Percentiles rank a stretch among this genome's conserved stretches.
Conservation (phyloP, 2,888 invertebrate genomes). For the Drosophila ezoana region DNA sequence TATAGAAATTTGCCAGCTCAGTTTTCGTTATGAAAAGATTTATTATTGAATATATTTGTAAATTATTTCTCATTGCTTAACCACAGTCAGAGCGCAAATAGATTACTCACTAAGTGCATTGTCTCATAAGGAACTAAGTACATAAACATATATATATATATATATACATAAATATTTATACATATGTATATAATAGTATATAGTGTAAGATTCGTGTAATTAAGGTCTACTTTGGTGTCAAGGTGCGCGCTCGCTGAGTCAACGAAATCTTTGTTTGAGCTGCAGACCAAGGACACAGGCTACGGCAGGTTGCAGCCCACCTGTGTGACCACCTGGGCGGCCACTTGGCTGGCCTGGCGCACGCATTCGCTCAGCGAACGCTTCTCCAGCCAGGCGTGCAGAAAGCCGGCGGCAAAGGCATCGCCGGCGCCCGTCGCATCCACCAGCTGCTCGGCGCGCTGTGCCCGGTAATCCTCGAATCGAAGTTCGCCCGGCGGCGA, state of each 20-base stretch:
- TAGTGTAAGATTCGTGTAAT: constrained; percentile 16
- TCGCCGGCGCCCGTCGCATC: constrained; percentile 88
- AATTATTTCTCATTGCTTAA: constrained; percentile 14
- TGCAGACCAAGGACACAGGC: constrained; percentile 7
- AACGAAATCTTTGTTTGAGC: constrained; percentile 14
- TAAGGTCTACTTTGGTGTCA: constrained; percentile 40
- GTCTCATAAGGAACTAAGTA: constrained; percentile 34
- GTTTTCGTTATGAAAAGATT: neutral
- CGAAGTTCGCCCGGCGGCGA: constrained; percentile 50
- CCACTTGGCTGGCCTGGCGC: constrained; percentile 84
- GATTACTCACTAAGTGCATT: constrained; percentile 37
- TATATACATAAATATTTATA: neutral
- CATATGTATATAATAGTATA: constrained; percentile 4
- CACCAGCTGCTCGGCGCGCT: constrained; percentile 84
- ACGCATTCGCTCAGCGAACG: constrained; percentile 84
- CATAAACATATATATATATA: constrained; percentile 2
- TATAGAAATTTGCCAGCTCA: neutral
- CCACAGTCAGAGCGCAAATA: constrained; percentile 7
- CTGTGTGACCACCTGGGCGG: constrained; percentile 85
- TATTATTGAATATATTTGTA: constrained; percentile 10
- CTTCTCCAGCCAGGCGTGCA: constrained; percentile 85
- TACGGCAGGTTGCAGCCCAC: constrained; percentile 85
- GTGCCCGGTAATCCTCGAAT: constrained; percentile 82
- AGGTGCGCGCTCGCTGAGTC: constrained; percentile 28
- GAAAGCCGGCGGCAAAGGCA: constrained; percentile 87